These are phyloP conservation scores for Aplysia californica DNA, from an alignment of 1,140 invertebrate species.

Conservation along the genomic window DNA sequence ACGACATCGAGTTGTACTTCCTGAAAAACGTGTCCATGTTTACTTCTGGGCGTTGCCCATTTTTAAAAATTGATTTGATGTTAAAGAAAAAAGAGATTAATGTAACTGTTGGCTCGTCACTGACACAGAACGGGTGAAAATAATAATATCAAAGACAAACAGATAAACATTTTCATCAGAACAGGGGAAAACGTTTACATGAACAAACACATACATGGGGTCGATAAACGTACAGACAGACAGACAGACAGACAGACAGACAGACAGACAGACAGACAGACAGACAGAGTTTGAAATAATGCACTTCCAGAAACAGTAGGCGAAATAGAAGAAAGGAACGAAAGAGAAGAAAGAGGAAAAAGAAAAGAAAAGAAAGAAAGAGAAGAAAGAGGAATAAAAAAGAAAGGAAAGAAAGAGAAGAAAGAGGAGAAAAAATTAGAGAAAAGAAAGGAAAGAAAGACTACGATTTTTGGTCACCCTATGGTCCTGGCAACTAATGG, in stretches of 20 bases:
- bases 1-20: too few relatives aligned
- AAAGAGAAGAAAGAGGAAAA: background rate
- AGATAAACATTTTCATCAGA: background rate
- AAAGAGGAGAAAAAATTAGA: background rate
- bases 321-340: background rate
- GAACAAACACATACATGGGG: background rate
- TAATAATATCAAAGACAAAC: too few relatives aligned
- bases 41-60: too few relatives aligned
- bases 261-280: background rate
- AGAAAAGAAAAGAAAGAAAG: conserved; percentile 2
- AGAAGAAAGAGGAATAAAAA: background rate
- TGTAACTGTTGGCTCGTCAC: too few relatives aligned
- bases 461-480: background rate
- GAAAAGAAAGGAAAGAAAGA: background rate
- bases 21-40: too few relatives aligned
- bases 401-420: background rate
- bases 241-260: conserved; percentile 2
- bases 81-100: too few relatives aligned
- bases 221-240: too few relatives aligned
- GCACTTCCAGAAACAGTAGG: background rate
- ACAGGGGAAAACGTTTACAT: background rate
- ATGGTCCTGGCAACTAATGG: background rate
- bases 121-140: too few relatives aligned
- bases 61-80: too few relatives aligned
- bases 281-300: background rate